A percentile compares a stretch with the other conserved stretches of the same genome.
These are phyloP conservation scores for Diplosoma virens DNA, from an alignment of 23 tunicate species.

Conservation along the genomic window DNA sequence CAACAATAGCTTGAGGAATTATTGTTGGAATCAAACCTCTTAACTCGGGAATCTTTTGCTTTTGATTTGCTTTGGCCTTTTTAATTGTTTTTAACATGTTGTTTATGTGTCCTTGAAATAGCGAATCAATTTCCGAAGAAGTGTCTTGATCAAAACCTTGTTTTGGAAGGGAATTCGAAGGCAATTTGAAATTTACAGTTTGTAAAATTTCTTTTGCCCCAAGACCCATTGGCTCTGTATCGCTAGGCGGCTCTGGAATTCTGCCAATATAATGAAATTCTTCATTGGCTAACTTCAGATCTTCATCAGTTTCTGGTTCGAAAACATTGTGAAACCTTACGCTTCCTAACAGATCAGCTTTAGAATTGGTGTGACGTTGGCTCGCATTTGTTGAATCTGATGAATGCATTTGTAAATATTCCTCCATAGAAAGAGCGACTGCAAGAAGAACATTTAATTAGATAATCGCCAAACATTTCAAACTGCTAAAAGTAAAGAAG, in stretches of 20 bases:
- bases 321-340: neutral
- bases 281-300: neutral
- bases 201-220: conserved; percentile 15
- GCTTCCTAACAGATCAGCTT: neutral
- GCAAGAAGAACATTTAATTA: neutral
- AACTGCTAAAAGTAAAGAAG: too few species aligned
- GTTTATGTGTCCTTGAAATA: conserved; percentile 63
- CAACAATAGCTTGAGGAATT: conserved; percentile 33
- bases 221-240: conserved; percentile 24
- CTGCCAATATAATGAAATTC: conserved; percentile 19
- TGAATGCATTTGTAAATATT: conserved; percentile 12
- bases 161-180: neutral
- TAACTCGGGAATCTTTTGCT: conserved; percentile 36
- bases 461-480: neutral
- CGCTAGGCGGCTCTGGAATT: conserved; percentile 34
- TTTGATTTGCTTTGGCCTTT: conserved; percentile 41
- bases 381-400: neutral
- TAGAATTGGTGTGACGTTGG: neutral
- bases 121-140: conserved; percentile 53
- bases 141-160: neutral
- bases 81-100: conserved; percentile 76
- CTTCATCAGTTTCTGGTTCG: neutral
- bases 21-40: conserved; percentile 39
- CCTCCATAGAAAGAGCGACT: conserved; percentile 20
- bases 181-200: conserved; percentile 18